Percentiles rank a stretch among this genome's conserved stretches.
These are phyloP conservation scores for Papilio demoleus DNA, from an alignment of 2,888 invertebrate species.

Conservation along the genomic window DNA sequence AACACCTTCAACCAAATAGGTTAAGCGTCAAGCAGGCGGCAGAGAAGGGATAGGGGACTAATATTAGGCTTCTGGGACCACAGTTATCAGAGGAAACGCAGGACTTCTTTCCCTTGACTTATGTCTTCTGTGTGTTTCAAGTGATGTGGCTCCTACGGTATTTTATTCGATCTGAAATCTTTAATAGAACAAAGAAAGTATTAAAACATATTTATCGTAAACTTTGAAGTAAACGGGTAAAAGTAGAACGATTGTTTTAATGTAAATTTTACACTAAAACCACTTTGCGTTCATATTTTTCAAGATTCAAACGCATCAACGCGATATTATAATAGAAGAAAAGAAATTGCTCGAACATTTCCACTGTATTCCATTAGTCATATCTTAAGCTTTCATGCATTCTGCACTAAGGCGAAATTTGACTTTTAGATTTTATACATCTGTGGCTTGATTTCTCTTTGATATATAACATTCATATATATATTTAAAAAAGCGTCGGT, in stretches of 20 bases:
- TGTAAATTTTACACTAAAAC: slow-evolving; percentile 18
- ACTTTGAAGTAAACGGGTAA: not conserved
- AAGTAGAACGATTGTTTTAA: slow-evolving; percentile 2
- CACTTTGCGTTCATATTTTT: slow-evolving; percentile 2
- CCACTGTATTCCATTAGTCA: slow-evolving; percentile 38
- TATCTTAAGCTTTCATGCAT: slow-evolving; percentile 38
- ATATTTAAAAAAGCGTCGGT: no score
- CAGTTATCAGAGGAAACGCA: no score
- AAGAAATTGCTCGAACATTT: slow-evolving; percentile 35
- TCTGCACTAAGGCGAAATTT: slow-evolving; percentile 32
- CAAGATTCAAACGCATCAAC: slow-evolving; percentile 25
- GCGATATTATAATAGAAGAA: slow-evolving; percentile 11
- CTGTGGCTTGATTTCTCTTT: slow-evolving; percentile 21
- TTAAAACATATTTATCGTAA: not conserved
- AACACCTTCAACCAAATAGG: no score
- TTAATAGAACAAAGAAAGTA: not conserved
- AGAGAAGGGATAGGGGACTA: no score
- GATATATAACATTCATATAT: slow-evolving; percentile 11
- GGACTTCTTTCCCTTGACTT: no score
- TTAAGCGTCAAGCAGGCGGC: no score
- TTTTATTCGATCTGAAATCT: not conserved
- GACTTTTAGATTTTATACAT: slow-evolving; percentile 34
- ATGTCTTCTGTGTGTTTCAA: no score
- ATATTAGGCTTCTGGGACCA: no score
- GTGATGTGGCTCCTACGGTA: no score